A percentile compares a stretch with the other conserved stretches of the same genome.
These are phyloP conservation scores for Drosophila teissieri DNA, from an alignment of 1,140 invertebrate species.

Conservation along the genomic window DNA sequence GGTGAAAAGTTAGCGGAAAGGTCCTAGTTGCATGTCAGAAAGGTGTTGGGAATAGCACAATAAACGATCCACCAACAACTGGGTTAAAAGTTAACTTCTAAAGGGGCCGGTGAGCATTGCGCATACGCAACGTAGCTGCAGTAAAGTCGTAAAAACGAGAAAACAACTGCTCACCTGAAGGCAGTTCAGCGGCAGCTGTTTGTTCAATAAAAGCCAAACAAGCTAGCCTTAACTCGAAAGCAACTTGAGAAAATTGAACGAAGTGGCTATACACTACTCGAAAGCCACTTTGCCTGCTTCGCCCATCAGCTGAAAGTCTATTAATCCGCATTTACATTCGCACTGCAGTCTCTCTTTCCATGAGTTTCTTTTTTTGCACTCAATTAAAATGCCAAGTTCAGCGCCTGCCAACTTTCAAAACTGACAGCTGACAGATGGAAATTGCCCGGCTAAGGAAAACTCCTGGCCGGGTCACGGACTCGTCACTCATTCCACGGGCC, in stretches of 20 bases:
- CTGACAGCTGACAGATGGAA: conserved; percentile 78
- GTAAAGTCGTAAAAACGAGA: conserved; percentile 47
- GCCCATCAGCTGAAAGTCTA: conserved; percentile 33
- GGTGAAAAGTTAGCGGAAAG: neutral
- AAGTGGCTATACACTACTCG: conserved; percentile 6
- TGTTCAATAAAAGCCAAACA: conserved; percentile 72
- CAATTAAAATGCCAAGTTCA: conserved; percentile 79
- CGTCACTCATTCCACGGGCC: conserved; percentile 17
- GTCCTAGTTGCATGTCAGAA: conserved; percentile 32
- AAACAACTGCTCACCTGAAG: conserved; percentile 20
- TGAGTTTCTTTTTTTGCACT: conserved; percentile 45
- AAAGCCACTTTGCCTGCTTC: conserved; percentile 5
- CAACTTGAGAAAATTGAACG: conserved; percentile 1
- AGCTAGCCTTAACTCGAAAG: conserved; percentile 7
- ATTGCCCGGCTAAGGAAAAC: conserved; percentile 32
- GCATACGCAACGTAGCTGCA: conserved; percentile 70
- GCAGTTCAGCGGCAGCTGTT: conserved; percentile 50
- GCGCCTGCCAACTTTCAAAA: conserved; percentile 61
- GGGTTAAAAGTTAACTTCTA: conserved; percentile 53
- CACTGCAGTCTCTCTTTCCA: conserved; percentile 28
- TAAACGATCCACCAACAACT: conserved; percentile 36
- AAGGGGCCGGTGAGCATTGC: conserved; percentile 35
- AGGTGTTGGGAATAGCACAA: conserved; percentile 55
- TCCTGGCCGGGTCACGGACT: conserved; percentile 48
- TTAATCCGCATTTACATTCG: conserved; percentile 45